Percentiles rank a stretch among this genome's conserved stretches.
Evolutionary conservation across 2,888 invertebrate genomes (phyloP).

Genomic region (Macaria liturata): DNA sequence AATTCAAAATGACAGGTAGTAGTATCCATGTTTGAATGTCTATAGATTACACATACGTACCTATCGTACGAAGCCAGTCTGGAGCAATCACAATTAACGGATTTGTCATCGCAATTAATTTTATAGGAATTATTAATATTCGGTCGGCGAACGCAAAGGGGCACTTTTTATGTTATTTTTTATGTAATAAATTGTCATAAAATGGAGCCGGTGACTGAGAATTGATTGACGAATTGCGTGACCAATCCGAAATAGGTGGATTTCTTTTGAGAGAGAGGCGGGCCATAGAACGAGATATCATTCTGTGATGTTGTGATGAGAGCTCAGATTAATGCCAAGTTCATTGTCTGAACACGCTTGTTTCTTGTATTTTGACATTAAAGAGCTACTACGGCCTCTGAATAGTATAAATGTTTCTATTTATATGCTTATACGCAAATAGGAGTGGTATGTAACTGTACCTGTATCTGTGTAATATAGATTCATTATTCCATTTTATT

Average conservation of each 20-base stretch:
- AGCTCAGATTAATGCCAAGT: no score
- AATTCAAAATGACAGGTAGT: no score
- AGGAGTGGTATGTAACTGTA: no score
- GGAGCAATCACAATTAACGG: constrained; percentile 77
- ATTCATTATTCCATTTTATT: no score
- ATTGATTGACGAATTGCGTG: constrained; percentile 83
- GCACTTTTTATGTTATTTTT: constrained; percentile 54
- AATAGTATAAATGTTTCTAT: no score
- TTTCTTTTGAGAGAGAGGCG: constrained; percentile 69
- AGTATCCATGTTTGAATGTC: no score
- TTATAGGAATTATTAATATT: constrained; percentile 80
- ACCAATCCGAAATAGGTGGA: constrained; percentile 81
- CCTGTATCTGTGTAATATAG: no score
- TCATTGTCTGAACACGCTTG: no score
- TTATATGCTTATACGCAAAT: no score
- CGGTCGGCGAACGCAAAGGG: constrained; percentile 77
- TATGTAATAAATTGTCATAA: constrained; percentile 72
- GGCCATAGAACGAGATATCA: constrained; percentile 43
- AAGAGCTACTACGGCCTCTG: no score
- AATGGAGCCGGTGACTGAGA: constrained; percentile 75
- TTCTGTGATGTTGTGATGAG: constrained; percentile 4
- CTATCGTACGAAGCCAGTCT: constrained; percentile 56
- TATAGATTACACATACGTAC: background rate
- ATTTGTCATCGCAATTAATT: constrained; percentile 83
- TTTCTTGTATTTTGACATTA: no score